Conservation (phyloP, 2,888 invertebrate genomes). For the Baronia brevicornis region DNA sequence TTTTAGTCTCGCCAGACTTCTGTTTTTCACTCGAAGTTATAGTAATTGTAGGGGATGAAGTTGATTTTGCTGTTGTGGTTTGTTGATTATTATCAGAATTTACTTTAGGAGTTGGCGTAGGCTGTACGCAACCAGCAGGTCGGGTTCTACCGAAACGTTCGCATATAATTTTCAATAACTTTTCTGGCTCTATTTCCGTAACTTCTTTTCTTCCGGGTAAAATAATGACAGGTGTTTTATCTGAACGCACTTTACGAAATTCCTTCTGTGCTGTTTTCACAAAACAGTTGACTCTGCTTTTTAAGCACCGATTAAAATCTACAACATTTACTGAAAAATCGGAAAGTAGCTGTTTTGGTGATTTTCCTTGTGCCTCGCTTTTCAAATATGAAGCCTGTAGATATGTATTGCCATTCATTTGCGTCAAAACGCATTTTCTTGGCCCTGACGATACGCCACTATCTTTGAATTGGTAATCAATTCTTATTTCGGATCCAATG, state of each 20-base stretch:
- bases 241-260: slow-evolving; percentile 16
- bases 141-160: slow-evolving; percentile 11
- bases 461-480: slow-evolving; percentile 26
- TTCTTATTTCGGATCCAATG: slow-evolving; percentile 23
- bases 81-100: not conserved
- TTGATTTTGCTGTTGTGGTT: not conserved
- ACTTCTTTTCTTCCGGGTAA: slow-evolving; percentile 16
- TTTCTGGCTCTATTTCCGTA: slow-evolving; percentile 12
- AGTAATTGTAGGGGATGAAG: not conserved
- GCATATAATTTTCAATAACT: slow-evolving; percentile 20
- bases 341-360: slow-evolving; percentile 15
- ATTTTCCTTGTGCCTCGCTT: slow-evolving; percentile 17
- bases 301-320: slow-evolving; percentile 18
- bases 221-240: slow-evolving; percentile 19
- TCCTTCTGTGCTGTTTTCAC: slow-evolving; percentile 15
- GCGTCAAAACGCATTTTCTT: slow-evolving; percentile 25
- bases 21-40: no score
- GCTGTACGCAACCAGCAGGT: slow-evolving; percentile 17
- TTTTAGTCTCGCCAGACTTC: no score
- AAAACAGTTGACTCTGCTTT: slow-evolving; percentile 13
- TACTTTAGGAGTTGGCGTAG: slow-evolving; percentile 13
- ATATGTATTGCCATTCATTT: slow-evolving; percentile 18
- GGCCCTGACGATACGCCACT: slow-evolving; percentile 20
- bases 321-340: slow-evolving; percentile 15
- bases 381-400: slow-evolving; percentile 22